These are phyloP conservation scores for Aotus griseimembra DNA, from an alignment of 2,797 vertebrate species.

Conservation along the genomic window DNA sequence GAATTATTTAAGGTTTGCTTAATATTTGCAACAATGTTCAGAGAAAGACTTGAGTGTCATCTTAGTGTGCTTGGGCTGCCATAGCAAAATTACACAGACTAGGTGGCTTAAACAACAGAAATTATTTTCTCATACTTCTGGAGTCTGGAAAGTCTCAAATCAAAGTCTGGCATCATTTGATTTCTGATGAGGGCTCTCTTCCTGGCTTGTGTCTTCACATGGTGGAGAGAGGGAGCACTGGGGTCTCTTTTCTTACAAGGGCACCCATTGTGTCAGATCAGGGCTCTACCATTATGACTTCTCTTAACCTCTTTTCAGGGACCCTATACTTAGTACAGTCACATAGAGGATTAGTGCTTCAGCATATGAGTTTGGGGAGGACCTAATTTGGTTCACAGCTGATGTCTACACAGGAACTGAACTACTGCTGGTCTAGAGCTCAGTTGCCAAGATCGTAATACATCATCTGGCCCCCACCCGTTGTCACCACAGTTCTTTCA, in stretches of 20 bases:
- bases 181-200: background rate
- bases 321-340: background rate
- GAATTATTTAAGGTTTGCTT: conserved; percentile 21
- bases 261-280: too few species aligned
- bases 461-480: background rate
- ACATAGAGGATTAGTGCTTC: background rate
- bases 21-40: background rate
- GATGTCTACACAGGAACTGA: background rate
- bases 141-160: background rate
- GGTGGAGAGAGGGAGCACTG: background rate
- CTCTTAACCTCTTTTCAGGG: background rate
- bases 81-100: background rate
- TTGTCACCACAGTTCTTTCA: background rate
- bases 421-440: background rate
- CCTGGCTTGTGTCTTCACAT: background rate
- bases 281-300: background rate
- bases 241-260: background rate
- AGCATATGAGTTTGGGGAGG: background rate
- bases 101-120: background rate
- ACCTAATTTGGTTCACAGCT: background rate
- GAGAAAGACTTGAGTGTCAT: background rate
- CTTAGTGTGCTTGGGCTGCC: background rate
- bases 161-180: background rate
- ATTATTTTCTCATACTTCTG: background rate
- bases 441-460: background rate